Percentiles rank a stretch among this genome's conserved stretches.
These are phyloP conservation scores for Fragum whitleyi DNA, from an alignment of 2,888 invertebrate genomes.

Conservation along the genomic window DNA sequence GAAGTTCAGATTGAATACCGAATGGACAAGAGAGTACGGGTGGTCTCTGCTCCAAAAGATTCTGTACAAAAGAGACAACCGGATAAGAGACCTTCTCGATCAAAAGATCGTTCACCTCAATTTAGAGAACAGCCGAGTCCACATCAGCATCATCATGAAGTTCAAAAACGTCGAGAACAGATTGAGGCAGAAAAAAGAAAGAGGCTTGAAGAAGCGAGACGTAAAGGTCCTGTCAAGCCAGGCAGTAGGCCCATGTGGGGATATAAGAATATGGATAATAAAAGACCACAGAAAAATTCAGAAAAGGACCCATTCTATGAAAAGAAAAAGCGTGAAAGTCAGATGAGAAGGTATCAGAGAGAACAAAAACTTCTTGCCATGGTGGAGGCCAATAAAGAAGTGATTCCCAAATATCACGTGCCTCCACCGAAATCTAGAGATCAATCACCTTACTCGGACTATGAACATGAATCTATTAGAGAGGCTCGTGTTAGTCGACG, in stretches of 20 bases:
- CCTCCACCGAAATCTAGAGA: constrained; percentile 49
- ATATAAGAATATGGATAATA: constrained; percentile 72
- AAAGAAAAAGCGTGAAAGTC: constrained; percentile 72
- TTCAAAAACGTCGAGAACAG: constrained; percentile 31
- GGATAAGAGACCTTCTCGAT: constrained; percentile 38
- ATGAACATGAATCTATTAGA: constrained; percentile 63
- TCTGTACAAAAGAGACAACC: constrained; percentile 44
- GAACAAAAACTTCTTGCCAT: constrained; percentile 78
- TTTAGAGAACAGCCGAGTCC: constrained; percentile 43
- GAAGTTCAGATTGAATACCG: constrained; percentile 76
- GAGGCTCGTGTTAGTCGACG: constrained; percentile 55
- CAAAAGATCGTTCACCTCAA: constrained; percentile 28
- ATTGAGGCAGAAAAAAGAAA: constrained; percentile 48
- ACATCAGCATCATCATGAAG: constrained; percentile 55
- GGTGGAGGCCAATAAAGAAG: constrained; percentile 78
- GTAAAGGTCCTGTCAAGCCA: constrained; percentile 51
- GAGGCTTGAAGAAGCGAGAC: constrained; percentile 45
- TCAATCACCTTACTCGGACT: constrained; percentile 65
- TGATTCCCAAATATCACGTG: constrained; percentile 72
- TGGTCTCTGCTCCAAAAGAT: constrained; percentile 74
- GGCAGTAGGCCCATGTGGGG: constrained; percentile 77
- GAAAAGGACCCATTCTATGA: constrained; percentile 82
- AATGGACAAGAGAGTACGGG: constrained; percentile 74
- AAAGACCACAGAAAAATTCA: constrained; percentile 79
- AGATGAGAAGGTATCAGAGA: constrained; percentile 71